Evolutionary conservation across 2,113 vertebrate species (phyloP).

Genomic region (Lichenostomus cassidix): DNA sequence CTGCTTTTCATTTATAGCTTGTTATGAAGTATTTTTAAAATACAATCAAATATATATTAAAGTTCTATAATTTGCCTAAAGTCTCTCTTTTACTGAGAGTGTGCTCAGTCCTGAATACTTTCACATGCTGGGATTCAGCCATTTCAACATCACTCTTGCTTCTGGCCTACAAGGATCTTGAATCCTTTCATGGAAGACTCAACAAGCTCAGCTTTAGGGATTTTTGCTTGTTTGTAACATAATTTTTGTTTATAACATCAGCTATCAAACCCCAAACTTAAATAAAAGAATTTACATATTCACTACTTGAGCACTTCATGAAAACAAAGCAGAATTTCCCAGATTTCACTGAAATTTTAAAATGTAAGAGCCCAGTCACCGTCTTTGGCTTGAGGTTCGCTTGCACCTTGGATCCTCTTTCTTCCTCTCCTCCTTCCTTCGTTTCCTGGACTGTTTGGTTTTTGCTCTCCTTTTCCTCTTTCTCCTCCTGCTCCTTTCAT

Average conservation of each 20-base stretch:
- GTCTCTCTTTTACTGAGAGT: background rate
- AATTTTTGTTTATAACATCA: background rate
- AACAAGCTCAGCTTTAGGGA: background rate
- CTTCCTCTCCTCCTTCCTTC: slow-evolving; percentile 73
- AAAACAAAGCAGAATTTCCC: background rate
- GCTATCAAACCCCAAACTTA: background rate
- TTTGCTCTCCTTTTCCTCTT: slow-evolving; percentile 82
- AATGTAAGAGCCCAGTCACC: slow-evolving; percentile 60
- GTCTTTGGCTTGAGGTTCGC: slow-evolving; percentile 50
- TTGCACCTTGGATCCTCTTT: slow-evolving; percentile 71
- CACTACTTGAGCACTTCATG: background rate
- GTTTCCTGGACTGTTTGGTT: slow-evolving; percentile 81
- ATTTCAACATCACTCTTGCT: background rate
- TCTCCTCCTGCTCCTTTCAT: slow-evolving; percentile 74
- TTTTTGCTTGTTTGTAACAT: background rate
- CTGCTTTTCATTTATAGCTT: background rate
- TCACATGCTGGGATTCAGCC: background rate
- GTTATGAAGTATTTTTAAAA: background rate
- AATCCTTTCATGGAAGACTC: background rate
- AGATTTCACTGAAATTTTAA: background rate
- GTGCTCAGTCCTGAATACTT: background rate
- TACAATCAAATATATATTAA: background rate
- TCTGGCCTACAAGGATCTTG: background rate
- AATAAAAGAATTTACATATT: background rate
- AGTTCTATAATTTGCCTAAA: background rate